Base-by-base conservation (phyloP, 2,888 invertebrate genomes). In the Parasteatoda lunata region DNA sequence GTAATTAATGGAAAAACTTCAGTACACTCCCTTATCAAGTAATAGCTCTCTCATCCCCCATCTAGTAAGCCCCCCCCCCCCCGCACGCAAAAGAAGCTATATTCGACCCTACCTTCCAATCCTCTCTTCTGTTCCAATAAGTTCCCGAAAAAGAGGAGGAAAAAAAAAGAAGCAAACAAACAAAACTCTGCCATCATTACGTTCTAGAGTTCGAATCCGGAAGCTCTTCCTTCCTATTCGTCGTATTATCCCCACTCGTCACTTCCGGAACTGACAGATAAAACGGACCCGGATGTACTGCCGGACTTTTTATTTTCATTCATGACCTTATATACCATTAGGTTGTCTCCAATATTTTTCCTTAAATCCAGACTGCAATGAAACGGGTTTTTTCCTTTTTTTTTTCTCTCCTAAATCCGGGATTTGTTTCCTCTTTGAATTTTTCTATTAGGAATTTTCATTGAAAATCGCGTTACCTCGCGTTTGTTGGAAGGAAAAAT, bases 181-280 rank as follows among this genome's bases (percentile, higher is more conserved):
- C 47, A 70, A 77, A 66, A 73, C 59, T 30, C 51, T 68, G 15
- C 66, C 72, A 68, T 77, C 72, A 77, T 77, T 77, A 72, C 72
- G 72, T 80, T 85, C 59, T 75, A 76, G 51, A 85, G 76, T 59
- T 59, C 75, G 49, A 76, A 80, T 80, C 66, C 85, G 80, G 85
- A 80, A 85, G 80, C 76, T 76, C 69, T 80, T 76, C 80, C 71
- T 84, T 84, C 77, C 73, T 72, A 68, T 80, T 73, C 71, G 69
- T 77, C 76, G 83, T 77, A 77, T 83, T 85, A 85, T 85, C 84
- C 73, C 65, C 68, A 73, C 76, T 79, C 84, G 79, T 79, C 49
- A 79, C 79, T 79, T 85, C 84, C 84, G 84, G 84, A 64, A 54
- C 59, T 75, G 84, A 79, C 84, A 85, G 79, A 79, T 85, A 85